Evolutionary conservation across 2,113 vertebrate species (phyloP).

Genomic region (Calypte anna): DNA sequence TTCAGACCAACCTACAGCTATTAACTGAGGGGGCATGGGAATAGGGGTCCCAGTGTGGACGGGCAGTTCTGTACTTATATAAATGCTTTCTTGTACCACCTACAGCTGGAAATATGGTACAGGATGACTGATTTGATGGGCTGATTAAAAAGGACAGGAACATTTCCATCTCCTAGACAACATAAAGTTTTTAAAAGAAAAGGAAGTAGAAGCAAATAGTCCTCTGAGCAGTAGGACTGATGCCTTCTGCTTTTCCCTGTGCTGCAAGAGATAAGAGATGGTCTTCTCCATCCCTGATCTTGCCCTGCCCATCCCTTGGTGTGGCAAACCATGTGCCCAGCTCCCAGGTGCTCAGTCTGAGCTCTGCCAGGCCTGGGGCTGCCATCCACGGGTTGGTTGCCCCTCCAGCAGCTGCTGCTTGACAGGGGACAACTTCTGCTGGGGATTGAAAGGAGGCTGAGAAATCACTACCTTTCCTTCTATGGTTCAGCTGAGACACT

Average conservation of each 20-base stretch:
- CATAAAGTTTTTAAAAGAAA: neutral
- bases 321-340: accelerated
- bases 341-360: neutral
- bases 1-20: neutral
- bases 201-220: neutral
- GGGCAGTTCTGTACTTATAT: neutral
- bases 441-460: neutral
- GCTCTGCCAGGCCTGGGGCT: neutral
- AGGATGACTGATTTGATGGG: neutral
- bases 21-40: neutral
- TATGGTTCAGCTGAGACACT: neutral
- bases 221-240: neutral
- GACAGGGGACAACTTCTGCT: neutral
- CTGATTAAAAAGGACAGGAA: neutral
- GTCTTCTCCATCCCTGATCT: neutral
- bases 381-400: neutral
- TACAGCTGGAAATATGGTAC: neutral
- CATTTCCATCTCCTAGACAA: neutral
- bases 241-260: neutral
- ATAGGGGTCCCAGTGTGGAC: neutral
- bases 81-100: neutral
- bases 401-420: neutral
- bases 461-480: neutral
- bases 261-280: neutral
- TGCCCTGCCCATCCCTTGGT: neutral